Conservation (phyloP, 2,113 vertebrate species). For the Rutilus rutilus region DNA sequence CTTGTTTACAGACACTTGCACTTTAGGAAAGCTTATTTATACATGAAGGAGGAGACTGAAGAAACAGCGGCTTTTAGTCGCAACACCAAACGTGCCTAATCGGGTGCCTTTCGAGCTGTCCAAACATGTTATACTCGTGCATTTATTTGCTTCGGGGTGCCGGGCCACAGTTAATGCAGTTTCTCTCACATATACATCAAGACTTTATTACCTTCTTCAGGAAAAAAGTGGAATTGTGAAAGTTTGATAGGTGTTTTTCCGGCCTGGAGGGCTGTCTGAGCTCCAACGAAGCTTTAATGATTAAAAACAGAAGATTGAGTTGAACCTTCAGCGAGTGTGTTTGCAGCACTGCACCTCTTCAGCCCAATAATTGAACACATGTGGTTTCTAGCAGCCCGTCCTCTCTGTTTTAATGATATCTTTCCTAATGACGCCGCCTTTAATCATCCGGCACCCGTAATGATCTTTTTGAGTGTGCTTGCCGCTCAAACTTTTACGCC, state of each 20-base stretch:
- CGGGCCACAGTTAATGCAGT: slow-evolving; percentile 30
- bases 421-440: slow-evolving; percentile 33
- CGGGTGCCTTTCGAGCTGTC: background rate
- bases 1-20: background rate
- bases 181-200: slow-evolving; percentile 38
- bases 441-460: slow-evolving; percentile 40
- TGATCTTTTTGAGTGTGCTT: slow-evolving; percentile 26
- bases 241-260: slow-evolving; percentile 42
- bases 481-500: background rate
- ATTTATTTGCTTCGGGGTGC: slow-evolving; percentile 28
- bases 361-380: slow-evolving; percentile 39
- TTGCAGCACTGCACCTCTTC: slow-evolving; percentile 37
- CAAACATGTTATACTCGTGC: slow-evolving; percentile 24
- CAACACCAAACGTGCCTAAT: background rate
- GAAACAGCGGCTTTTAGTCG: background rate
- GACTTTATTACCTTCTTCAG: slow-evolving; percentile 39
- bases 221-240: slow-evolving; percentile 42
- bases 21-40: slow-evolving; percentile 15
- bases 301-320: slow-evolving; percentile 45
- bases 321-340: slow-evolving; percentile 35
- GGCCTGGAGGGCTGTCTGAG: slow-evolving; percentile 29
- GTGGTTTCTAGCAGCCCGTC: slow-evolving; percentile 15
- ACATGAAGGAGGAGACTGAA: background rate
- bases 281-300: slow-evolving; percentile 30
- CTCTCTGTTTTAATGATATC: slow-evolving; percentile 43